A percentile compares a stretch with the other conserved stretches of the same genome.
phyloP scores from a whole-genome alignment of 2,888 invertebrate genomes.

The Ganaspis brasiliensis region DNA sequence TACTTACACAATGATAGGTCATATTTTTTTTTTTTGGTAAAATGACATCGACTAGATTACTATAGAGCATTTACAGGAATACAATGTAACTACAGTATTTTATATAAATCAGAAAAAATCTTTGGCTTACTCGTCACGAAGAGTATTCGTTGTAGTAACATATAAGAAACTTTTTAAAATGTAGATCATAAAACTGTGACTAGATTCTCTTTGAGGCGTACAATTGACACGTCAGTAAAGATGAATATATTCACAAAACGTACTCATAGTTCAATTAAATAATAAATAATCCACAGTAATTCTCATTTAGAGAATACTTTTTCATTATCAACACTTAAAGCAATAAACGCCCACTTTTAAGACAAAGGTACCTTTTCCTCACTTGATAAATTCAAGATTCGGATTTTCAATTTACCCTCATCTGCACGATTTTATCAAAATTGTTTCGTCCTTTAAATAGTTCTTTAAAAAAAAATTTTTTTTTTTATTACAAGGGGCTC shows the following conservation, averaged over 20 bases:
- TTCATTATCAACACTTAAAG: not conserved
- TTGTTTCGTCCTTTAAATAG: not conserved
- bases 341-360: not conserved
- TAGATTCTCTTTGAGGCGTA: constrained; percentile 22
- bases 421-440: constrained; percentile 20
- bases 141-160: constrained; percentile 32
- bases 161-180: not conserved
- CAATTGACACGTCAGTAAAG: constrained; percentile 14
- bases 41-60: constrained; percentile 27
- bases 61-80: constrained; percentile 7
- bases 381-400: not conserved
- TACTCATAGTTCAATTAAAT: too few species aligned
- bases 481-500: too few species aligned
- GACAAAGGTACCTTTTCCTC: not conserved
- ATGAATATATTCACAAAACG: constrained; percentile 25
- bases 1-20: constrained; percentile 4
- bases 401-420: constrained; percentile 14
- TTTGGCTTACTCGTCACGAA: constrained; percentile 14
- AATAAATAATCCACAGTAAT: too few species aligned
- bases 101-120: constrained; percentile 17
- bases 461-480: not conserved
- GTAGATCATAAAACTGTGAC: not conserved
- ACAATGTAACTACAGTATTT: constrained; percentile 12
- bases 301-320: not conserved
- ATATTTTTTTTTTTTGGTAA: constrained; percentile 15